A percentile compares a stretch with the other conserved stretches of the same genome.
These are phyloP conservation scores for Bombus cullumanus DNA, from an alignment of 1,140 invertebrate species.

Conservation along the genomic window DNA sequence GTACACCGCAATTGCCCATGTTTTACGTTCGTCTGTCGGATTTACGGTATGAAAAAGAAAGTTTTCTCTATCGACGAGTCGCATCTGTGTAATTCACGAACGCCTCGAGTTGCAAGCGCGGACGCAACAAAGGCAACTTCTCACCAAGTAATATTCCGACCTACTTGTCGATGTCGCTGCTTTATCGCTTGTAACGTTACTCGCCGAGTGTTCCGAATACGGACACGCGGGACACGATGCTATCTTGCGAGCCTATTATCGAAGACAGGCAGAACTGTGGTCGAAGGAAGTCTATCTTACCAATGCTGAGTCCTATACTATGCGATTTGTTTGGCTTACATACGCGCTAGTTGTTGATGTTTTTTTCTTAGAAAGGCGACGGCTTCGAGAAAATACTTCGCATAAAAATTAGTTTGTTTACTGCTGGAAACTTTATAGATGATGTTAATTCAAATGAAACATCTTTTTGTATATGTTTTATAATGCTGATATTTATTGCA, in stretches of 20 bases:
- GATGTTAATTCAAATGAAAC: too few species aligned
- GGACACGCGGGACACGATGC: not conserved
- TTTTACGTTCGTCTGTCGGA: not conserved
- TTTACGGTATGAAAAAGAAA: not conserved
- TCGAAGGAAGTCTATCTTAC: not conserved
- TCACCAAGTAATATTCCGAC: not conserved
- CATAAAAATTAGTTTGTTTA: too few species aligned
- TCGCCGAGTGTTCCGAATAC: not conserved
- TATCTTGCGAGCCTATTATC: constrained; percentile 11
- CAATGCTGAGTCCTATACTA: not conserved
- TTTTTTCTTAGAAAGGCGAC: not conserved
- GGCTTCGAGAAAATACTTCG: too few species aligned
- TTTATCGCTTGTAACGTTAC: not conserved
- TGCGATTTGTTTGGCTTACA: too few species aligned
- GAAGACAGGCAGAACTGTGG: too few species aligned
- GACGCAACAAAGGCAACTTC: not conserved
- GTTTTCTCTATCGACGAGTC: not conserved
- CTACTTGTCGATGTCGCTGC: not conserved
- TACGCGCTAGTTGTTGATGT: not conserved
- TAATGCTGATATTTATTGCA: too few species aligned
- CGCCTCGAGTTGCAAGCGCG: not conserved
- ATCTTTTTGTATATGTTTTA: too few species aligned
- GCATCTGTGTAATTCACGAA: constrained; percentile 10
- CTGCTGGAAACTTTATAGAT: not conserved
- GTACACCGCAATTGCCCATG: not conserved